Evolutionary conservation across 2,797 vertebrate species (phyloP), one percentile per base, ranked within the genome.

Genomic region (Hyperoplus lanceolatus): DNA sequence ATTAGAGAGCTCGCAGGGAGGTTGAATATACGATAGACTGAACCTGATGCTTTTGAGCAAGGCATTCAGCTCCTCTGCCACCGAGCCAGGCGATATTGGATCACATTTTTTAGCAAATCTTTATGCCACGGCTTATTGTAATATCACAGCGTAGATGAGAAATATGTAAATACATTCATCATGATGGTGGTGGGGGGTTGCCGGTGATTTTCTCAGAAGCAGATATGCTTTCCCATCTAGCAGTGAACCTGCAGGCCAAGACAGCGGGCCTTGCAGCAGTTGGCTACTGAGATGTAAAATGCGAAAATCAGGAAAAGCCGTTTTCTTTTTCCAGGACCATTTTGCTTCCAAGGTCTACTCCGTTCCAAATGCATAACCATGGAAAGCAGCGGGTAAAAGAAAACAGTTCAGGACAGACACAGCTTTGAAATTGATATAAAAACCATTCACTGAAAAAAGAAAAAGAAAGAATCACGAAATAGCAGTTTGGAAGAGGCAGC

Each of bases 231-330:
- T 85, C 81, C 78, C 70, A 87, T 90, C 84, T 82, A 70, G 75
- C 80, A 79, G 72, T 73, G 70, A 79, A 86, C 82, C 87, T 79
- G 81, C 81, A 82, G 87, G 87, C 87, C 87, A 88, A 90, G 66
- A 77, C 80, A 79, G 87, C 79, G 73, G 80, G 80, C 89, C 87
- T 89, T 66, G 83, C 66, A 73, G 92, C 84, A 73, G 80, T 92
- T 92, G 89, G 90, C 84, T 87, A 71, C 83, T 2, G 76, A 90
- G 86, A 92, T 87, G 90, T 73, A 84, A 91, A 91, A 92, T 88
- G 83, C 75, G 87, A 89, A 84, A 89, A 87, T 75, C 77, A 41
- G 77, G 81, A 80, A 81, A 88, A 88, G 79, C 77, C 73, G 13
- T 57, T 80, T 89, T 90, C 55, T 67, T 79, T 87, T 87, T 91